phyloP scores from a whole-genome alignment of 2,888 invertebrate species.

The Piscicola geometra region DNA sequence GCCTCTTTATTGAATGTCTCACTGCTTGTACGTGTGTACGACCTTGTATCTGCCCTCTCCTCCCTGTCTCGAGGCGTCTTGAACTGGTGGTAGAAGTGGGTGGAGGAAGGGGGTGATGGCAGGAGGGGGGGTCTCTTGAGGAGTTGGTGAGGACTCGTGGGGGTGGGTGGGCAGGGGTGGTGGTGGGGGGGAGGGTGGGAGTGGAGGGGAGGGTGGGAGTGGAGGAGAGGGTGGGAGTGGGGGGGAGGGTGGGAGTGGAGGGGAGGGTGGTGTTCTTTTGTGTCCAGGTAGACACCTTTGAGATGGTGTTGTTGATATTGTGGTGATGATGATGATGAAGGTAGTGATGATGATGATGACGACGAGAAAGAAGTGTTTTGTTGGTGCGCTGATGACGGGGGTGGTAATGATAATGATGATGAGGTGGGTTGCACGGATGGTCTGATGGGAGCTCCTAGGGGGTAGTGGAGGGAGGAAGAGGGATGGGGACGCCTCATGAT shows the following conservation, averaged over 20 bases:
- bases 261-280: background rate
- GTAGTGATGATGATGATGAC: background rate
- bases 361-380: background rate
- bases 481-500: background rate
- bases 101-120: slow-evolving; percentile 8
- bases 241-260: background rate
- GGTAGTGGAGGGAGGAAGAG: background rate
- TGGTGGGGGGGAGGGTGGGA: background rate
- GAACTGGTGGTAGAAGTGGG: slow-evolving; percentile 1
- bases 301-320: background rate
- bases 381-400: background rate
- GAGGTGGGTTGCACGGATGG: background rate
- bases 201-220: background rate
- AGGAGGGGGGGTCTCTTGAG: background rate
- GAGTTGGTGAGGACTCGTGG: background rate
- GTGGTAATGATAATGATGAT: slow-evolving; percentile 18
- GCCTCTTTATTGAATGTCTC: too few relatives aligned
- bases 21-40: background rate
- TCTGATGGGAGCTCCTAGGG: background rate
- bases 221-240: background rate
- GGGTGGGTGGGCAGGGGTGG: background rate
- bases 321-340: background rate
- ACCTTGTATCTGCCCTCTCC: background rate
- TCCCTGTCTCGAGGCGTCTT: too few relatives aligned
- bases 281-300: background rate